A percentile compares a stretch with the other conserved stretches of the same genome.
These are phyloP conservation scores for Trachelus iudaicus DNA, from an alignment of 2,888 invertebrate species.

Conservation along the genomic window DNA sequence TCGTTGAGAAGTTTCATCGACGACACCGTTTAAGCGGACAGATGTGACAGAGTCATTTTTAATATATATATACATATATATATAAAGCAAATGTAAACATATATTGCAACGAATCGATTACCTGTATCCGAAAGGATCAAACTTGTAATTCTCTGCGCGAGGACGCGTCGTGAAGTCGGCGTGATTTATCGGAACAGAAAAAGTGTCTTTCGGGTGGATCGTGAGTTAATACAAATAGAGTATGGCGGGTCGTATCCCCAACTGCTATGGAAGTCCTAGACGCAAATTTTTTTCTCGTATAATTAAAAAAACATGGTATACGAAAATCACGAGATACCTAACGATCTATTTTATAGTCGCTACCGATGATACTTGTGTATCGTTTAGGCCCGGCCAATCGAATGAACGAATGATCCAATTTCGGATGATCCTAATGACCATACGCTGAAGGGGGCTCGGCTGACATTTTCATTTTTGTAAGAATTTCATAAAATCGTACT, in stretches of 20 bases:
- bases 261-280: background rate
- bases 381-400: background rate
- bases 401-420: background rate
- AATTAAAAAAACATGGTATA: background rate
- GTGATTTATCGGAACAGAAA: background rate
- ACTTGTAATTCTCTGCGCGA: too few species aligned
- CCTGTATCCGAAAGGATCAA: background rate
- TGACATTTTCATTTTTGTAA: background rate
- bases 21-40: too few species aligned
- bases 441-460: background rate
- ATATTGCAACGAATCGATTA: background rate
- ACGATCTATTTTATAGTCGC: background rate
- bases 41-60: too few species aligned
- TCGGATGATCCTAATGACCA: background rate
- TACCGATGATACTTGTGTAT: background rate
- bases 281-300: background rate
- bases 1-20: background rate
- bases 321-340: background rate
- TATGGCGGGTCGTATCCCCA: background rate
- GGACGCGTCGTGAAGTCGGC: background rate
- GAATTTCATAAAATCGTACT: background rate
- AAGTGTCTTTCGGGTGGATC: background rate
- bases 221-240: background rate
- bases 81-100: background rate
- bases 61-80: too few species aligned